phyloP scores from a whole-genome alignment of 2,888 invertebrate genomes.

The Sarcophaga subvicina region DNA sequence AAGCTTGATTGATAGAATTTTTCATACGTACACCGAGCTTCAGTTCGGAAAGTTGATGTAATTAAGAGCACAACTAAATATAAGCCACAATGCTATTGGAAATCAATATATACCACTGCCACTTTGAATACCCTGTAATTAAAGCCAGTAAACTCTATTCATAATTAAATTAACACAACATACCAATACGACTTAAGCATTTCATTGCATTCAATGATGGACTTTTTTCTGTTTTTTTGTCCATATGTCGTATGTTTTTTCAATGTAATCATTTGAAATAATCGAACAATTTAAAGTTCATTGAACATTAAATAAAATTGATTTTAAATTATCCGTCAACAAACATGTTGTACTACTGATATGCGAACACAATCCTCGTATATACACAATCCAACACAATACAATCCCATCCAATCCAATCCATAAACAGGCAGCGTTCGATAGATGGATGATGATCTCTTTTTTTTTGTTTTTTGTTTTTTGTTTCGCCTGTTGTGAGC shows the following conservation, averaged over 20 bases:
- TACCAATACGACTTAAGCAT: not conserved
- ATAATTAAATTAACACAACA: not conserved
- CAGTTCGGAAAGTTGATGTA: too few relatives aligned
- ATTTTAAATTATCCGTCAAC: slow-evolving; percentile 10
- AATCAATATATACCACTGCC: too few relatives aligned
- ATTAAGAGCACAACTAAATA: too few relatives aligned
- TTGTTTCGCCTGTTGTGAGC: not conserved
- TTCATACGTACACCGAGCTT: too few relatives aligned
- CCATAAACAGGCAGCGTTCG: too few relatives aligned
- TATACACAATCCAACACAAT: not conserved
- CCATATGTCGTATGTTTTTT: not conserved
- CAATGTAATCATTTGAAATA: not conserved
- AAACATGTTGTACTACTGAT: not conserved
- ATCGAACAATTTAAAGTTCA: not conserved
- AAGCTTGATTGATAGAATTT: too few relatives aligned
- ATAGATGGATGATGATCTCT: too few relatives aligned
- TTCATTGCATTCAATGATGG: not conserved
- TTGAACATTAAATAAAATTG: slow-evolving; percentile 16
- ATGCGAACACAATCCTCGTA: not conserved
- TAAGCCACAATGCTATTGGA: too few relatives aligned
- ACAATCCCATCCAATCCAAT: too few relatives aligned
- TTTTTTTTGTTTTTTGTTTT: not conserved
- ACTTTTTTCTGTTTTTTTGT: not conserved
- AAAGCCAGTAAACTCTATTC: not conserved
- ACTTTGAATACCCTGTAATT: not conserved